Evolutionary conservation across 2,797 vertebrate species (phyloP), one percentile per base, ranked within the genome.

Genomic region (Paguma larvata): DNA sequence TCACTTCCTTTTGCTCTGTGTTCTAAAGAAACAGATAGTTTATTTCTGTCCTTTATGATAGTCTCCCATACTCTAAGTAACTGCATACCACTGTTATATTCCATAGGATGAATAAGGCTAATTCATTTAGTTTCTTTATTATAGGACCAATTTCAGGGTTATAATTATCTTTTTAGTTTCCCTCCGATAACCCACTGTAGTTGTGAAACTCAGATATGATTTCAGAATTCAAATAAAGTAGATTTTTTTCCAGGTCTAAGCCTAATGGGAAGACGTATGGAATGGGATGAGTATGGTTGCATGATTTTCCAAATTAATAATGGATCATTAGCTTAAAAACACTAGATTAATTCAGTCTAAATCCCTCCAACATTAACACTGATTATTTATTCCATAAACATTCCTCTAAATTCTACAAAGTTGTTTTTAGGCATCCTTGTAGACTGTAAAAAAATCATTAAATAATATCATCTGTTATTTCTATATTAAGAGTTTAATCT

Each of bases 261-360:
- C 63, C 51, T 19, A 93, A 48, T 70, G 30, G 15, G 67, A 19
- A 75, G 0, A 75, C 19, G 38, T 48, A 63, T 46, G 44, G 19
- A 93, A 79, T 53, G 16, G 25, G 14, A 1, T 78, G 9, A 15
- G 34, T 65, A 6, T 77, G 30, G 15, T 46, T 67, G 44, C 67
- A 14, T 44, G 8, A 56, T 95, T 91, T 96, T 85, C 30, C 87
- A 94, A 77, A 73, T 92, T 85, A 72, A 73, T 72, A 62, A 59
- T 83, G 6, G 2, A 67, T 86, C 6, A 79, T 48, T 83, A 94
- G 79, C 23, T 91, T 53, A 41, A 85, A 95, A 94, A 41, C 3
- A 78, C 27, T 96, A 53, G 25, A 82, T 83, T n/a, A 93, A 91
- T 79, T 63, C 8, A 75, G 8, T 59, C 65, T 85, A 68, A 95